These are phyloP conservation scores for Heliconius charithonia DNA, from an alignment of 2,888 invertebrate genomes.

Conservation along the genomic window DNA sequence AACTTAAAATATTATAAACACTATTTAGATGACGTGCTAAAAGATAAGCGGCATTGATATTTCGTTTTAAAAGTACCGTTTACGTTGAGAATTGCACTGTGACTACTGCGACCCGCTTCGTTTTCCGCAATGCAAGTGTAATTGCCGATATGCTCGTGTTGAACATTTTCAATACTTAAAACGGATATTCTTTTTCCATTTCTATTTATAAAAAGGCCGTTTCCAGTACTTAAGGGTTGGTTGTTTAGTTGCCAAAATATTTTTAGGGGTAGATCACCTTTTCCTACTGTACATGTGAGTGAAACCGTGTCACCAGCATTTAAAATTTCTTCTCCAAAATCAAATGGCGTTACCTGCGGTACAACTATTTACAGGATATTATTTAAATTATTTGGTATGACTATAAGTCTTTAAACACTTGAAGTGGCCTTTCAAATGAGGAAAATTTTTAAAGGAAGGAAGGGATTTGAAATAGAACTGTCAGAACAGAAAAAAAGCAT, in stretches of 20 bases:
- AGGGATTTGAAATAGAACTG: neutral
- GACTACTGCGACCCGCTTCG: slow-evolving; percentile 85
- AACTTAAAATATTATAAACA: slow-evolving; percentile 47
- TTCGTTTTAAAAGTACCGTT: slow-evolving; percentile 81
- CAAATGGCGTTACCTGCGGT: slow-evolving; percentile 91
- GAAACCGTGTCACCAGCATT: slow-evolving; percentile 90
- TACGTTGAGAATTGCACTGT: slow-evolving; percentile 86
- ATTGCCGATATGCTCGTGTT: slow-evolving; percentile 84
- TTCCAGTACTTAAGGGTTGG: slow-evolving; percentile 74
- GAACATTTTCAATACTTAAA: slow-evolving; percentile 86
- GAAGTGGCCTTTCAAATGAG: neutral
- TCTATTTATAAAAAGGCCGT: slow-evolving; percentile 84
- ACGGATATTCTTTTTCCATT: slow-evolving; percentile 87
- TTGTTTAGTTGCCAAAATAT: slow-evolving; percentile 89
- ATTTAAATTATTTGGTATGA: slow-evolving; percentile 23
- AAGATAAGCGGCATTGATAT: slow-evolving; percentile 55
- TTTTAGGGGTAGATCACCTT: slow-evolving; percentile 88
- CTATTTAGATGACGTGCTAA: slow-evolving; percentile 58
- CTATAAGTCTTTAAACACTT: neutral
- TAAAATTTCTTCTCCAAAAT: slow-evolving; percentile 88
- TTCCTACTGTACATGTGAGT: slow-evolving; percentile 87
- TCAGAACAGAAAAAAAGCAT: slow-evolving; percentile 20
- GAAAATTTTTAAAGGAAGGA: slow-evolving; percentile 13
- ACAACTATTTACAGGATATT: slow-evolving; percentile 81
- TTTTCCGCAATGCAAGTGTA: slow-evolving; percentile 87